Evolutionary conservation across 2,888 invertebrate species (phyloP).

Genomic region (Phytoseiulus persimilis): DNA sequence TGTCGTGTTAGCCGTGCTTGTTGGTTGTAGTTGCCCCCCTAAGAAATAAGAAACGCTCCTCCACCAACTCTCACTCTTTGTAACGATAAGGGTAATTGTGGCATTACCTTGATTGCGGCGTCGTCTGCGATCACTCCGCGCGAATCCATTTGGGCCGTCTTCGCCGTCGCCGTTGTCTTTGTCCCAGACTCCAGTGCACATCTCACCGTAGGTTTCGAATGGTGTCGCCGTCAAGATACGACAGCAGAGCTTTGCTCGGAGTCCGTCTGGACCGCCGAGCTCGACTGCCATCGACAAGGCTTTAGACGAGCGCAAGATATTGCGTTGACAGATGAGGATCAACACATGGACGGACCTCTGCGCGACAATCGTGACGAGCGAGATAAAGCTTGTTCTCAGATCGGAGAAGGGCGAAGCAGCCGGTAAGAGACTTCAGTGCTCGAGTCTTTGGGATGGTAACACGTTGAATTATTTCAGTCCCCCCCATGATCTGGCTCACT

Average conservation of each 20-base stretch:
- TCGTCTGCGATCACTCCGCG: background rate
- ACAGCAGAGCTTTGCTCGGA: background rate
- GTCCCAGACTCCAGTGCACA: background rate
- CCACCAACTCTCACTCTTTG: background rate
- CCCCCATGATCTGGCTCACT: slow-evolving; percentile 87
- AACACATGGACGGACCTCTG: background rate
- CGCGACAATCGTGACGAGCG: background rate
- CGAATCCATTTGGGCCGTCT: background rate
- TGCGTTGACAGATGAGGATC: background rate
- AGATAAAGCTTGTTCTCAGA: background rate
- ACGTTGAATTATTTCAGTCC: slow-evolving; percentile 58
- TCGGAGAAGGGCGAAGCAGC: background rate
- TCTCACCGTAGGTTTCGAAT: background rate
- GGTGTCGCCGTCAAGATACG: background rate
- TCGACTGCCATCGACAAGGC: background rate
- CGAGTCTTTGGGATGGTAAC: background rate
- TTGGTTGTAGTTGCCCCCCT: background rate
- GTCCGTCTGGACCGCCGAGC: background rate
- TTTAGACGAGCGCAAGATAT: background rate
- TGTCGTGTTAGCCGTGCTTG: background rate
- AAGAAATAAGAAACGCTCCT: background rate
- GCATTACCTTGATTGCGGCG: background rate
- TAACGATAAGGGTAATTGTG: slow-evolving; percentile 5
- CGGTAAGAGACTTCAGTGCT: background rate
- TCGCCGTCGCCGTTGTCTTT: background rate